These are phyloP conservation scores for Seira sanloemensis DNA, from an alignment of 2,888 invertebrate species.

Conservation along the genomic window DNA sequence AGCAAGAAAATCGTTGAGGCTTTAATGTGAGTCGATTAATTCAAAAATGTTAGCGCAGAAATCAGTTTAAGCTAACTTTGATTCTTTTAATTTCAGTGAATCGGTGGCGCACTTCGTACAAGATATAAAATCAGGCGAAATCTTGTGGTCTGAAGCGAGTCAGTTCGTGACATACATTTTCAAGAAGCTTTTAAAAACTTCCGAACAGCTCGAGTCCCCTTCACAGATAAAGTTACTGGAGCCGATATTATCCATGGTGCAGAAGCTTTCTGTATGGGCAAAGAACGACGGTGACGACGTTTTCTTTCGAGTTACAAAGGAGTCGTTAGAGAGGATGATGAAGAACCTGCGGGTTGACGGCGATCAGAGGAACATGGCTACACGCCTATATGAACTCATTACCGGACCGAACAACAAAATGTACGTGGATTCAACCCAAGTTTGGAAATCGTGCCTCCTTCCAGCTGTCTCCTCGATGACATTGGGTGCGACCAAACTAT, in stretches of 20 bases:
- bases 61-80: too few species aligned
- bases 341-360: background rate
- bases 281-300: background rate
- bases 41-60: too few species aligned
- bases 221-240: background rate
- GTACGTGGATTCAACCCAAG: background rate
- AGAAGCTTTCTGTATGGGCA: constrained; percentile 18
- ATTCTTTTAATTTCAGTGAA: too few species aligned
- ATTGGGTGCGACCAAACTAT: constrained; percentile 42
- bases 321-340: constrained; percentile 24
- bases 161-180: constrained; percentile 30
- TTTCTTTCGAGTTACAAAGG: constrained; percentile 13
- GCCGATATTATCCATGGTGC: background rate
- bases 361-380: constrained; percentile 19
- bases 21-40: constrained; percentile 62
- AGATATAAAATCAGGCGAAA: too few species aligned
- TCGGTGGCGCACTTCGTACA: too few species aligned
- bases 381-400: constrained; percentile 33
- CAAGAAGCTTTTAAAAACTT: constrained; percentile 23
- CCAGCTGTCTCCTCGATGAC: constrained; percentile 57
- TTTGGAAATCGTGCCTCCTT: constrained; percentile 58
- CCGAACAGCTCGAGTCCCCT: constrained; percentile 18
- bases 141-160: constrained; percentile 42
- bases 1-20: constrained; percentile 38
- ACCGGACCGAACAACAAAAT: constrained; percentile 14